phyloP scores from a whole-genome alignment of 2,888 invertebrate genomes.

The Metallyticus violacea region DNA sequence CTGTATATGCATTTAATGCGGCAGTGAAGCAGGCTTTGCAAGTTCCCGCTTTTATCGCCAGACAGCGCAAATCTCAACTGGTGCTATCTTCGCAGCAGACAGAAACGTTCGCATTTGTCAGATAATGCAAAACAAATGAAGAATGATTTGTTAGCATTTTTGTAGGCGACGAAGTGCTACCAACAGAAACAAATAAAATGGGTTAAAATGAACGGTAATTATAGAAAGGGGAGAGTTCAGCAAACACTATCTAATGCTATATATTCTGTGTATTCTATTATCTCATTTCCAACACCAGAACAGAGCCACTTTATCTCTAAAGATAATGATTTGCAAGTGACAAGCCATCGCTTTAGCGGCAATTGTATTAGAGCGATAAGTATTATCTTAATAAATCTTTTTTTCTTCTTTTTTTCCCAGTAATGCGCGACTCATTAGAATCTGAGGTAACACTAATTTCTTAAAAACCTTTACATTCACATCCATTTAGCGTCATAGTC shows the following conservation, averaged over 20 bases:
- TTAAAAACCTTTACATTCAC: too few species aligned
- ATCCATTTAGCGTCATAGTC: too few species aligned
- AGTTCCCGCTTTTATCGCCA: neutral
- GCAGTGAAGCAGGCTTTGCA: neutral
- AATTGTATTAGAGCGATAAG: neutral
- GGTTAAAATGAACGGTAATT: neutral
- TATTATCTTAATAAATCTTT: neutral
- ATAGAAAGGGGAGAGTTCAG: too few species aligned
- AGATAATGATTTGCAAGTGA: neutral
- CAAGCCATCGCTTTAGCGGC: neutral
- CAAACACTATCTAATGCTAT: neutral
- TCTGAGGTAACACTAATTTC: too few species aligned
- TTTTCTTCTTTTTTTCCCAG: too few species aligned
- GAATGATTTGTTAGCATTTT: neutral
- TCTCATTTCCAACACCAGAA: neutral
- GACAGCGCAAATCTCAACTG: neutral
- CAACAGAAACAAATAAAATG: neutral
- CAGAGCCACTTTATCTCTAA: neutral
- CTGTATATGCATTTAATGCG: too few species aligned
- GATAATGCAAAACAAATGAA: neutral
- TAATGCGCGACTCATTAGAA: too few species aligned
- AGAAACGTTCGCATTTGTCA: too few species aligned
- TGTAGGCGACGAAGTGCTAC: neutral
- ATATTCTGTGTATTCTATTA: neutral
- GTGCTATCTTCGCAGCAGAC: neutral